These are phyloP conservation scores for Candoia aspera DNA, from an alignment of 2,113 vertebrate species.

Conservation along the genomic window DNA sequence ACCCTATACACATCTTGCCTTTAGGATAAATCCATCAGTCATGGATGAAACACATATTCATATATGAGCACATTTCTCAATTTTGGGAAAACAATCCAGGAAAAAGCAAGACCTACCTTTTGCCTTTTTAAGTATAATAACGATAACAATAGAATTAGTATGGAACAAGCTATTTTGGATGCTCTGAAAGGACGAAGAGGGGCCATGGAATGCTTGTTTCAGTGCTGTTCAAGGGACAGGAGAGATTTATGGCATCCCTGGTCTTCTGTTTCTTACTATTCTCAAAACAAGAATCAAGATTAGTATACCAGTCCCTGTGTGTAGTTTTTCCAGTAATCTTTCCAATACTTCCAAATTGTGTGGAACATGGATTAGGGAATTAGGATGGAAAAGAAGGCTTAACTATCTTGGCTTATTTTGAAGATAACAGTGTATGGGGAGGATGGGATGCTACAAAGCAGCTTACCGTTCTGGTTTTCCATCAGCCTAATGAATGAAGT, in stretches of 20 bases:
- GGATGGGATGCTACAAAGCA: not conserved
- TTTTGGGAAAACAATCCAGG: not conserved
- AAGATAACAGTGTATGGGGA: not conserved
- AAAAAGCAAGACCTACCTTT: not conserved
- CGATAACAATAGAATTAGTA: not conserved
- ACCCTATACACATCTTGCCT: not conserved
- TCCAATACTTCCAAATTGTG: not conserved
- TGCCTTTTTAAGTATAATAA: not conserved
- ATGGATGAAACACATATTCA: not conserved
- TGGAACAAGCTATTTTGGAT: not conserved
- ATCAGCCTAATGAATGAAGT: constrained; percentile 82
- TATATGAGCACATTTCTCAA: not conserved
- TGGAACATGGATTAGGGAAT: too few relatives aligned
- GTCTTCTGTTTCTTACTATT: not conserved
- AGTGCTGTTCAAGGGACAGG: not conserved
- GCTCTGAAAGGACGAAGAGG: not conserved
- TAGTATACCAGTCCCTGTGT: not conserved
- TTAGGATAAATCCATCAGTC: not conserved
- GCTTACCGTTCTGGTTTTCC: not conserved
- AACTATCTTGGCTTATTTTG: not conserved
- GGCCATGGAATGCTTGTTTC: not conserved
- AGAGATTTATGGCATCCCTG: not conserved
- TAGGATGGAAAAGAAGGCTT: not conserved
- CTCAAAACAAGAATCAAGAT: not conserved
- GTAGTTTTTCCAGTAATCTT: not conserved